These are phyloP conservation scores for Drosophila paracracens DNA, from an alignment of 2,888 invertebrate species.

Conservation along the genomic window DNA sequence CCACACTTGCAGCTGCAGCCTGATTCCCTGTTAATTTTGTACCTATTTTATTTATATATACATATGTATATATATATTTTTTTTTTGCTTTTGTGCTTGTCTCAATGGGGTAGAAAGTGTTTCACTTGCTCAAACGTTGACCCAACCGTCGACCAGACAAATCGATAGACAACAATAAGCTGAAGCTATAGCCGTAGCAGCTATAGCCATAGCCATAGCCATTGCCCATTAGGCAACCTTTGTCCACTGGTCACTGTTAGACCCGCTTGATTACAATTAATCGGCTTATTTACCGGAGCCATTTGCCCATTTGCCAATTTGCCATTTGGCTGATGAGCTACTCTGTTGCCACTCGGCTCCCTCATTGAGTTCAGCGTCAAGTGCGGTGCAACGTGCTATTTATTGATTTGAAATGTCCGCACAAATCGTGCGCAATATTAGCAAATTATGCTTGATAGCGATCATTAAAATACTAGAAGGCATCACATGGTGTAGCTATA, in stretches of 20 bases:
- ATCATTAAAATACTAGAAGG: not conserved
- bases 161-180: slow-evolving; percentile 66
- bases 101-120: slow-evolving; percentile 75
- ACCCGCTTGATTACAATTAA: slow-evolving; percentile 79
- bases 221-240: slow-evolving; percentile 44
- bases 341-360: slow-evolving; percentile 13
- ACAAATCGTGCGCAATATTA: slow-evolving; percentile 35
- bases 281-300: slow-evolving; percentile 73
- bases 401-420: slow-evolving; percentile 72
- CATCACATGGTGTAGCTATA: not conserved
- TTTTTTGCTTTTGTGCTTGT: slow-evolving; percentile 18
- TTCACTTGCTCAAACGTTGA: slow-evolving; percentile 72
- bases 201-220: slow-evolving; percentile 9
- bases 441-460: slow-evolving; percentile 2
- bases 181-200: slow-evolving; percentile 27
- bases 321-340: slow-evolving; percentile 48
- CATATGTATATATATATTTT: not conserved
- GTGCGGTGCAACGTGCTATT: slow-evolving; percentile 50
- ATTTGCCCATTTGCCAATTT: slow-evolving; percentile 41
- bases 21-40: slow-evolving; percentile 48
- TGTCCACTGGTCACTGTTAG: slow-evolving; percentile 36
- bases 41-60: slow-evolving; percentile 18
- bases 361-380: slow-evolving; percentile 13
- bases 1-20: slow-evolving; percentile 25
- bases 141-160: slow-evolving; percentile 67